Percentiles rank a stretch among this genome's conserved stretches.
phyloP scores from a whole-genome alignment of 1,140 invertebrate species.

The Drosophila navojoa region DNA sequence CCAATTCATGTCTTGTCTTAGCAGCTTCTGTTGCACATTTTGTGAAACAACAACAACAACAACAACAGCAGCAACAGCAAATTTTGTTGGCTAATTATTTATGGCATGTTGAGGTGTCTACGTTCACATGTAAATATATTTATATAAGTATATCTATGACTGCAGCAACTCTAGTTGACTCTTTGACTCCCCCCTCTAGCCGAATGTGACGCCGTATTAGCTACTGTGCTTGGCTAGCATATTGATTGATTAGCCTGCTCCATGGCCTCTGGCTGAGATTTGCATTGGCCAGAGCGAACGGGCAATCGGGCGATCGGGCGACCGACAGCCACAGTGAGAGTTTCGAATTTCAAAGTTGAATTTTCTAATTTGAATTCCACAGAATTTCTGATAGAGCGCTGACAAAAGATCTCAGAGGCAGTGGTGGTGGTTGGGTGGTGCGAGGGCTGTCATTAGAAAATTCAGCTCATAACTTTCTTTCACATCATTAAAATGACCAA shows the following conservation, averaged over 20 bases:
- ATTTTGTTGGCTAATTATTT: constrained; percentile 42
- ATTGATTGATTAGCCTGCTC: constrained; percentile 55
- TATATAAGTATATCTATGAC: constrained; percentile 29
- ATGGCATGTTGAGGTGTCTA: constrained; percentile 29
- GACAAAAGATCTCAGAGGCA: constrained; percentile 26
- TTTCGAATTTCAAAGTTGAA: constrained; percentile 16
- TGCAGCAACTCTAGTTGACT: constrained; percentile 16
- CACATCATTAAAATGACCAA: constrained; percentile 54
- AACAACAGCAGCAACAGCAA: constrained; percentile 2
- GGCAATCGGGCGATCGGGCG: not conserved
- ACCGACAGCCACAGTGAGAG: not conserved
- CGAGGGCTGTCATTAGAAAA: constrained; percentile 51
- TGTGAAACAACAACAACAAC: constrained; percentile 4
- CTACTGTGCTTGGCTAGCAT: constrained; percentile 26
- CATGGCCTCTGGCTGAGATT: constrained; percentile 44
- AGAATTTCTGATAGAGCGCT: constrained; percentile 36
- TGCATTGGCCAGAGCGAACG: constrained; percentile 29
- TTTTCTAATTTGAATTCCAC: constrained; percentile 29
- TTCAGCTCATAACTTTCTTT: constrained; percentile 48
- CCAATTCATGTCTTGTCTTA: constrained; percentile 30
- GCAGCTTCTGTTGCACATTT: constrained; percentile 52
- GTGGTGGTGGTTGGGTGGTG: not conserved
- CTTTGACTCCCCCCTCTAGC: not conserved
- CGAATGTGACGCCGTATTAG: not conserved
- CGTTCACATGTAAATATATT: constrained; percentile 14